Conservation (phyloP, 2,888 invertebrate genomes). For the Bellardia pandia region DNA sequence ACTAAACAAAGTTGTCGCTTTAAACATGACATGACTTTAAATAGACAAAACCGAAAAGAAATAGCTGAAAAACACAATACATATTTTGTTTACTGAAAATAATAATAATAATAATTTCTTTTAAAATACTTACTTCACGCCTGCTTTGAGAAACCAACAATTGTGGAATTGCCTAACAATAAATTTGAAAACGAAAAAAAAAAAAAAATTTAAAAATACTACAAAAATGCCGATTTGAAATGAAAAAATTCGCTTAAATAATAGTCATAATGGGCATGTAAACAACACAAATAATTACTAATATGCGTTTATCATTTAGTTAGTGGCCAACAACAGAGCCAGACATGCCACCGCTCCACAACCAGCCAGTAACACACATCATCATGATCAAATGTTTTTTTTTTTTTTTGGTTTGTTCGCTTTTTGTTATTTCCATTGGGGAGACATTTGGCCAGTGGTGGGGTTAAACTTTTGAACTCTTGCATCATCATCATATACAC, state of each 20-base stretch:
- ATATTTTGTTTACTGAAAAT: constrained; percentile 32
- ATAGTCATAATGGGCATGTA: constrained; percentile 62
- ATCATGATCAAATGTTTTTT: constrained; percentile 10
- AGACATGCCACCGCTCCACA: background rate
- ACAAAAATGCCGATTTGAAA: constrained; percentile 58
- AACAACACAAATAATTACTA: constrained; percentile 71
- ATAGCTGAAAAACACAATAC: constrained; percentile 27
- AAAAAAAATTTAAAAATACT: background rate
- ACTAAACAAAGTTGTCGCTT: constrained; percentile 48
- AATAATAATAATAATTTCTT: constrained; percentile 7
- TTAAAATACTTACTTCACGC: constrained; percentile 62
- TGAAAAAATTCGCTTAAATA: constrained; percentile 45
- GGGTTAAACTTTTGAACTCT: constrained; percentile 72
- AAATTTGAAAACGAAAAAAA: too few relatives aligned
- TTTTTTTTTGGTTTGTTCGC: background rate
- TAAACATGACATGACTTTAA: constrained; percentile 58
- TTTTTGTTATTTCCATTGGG: background rate
- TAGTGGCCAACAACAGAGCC: constrained; percentile 35
- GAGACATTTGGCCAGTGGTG: constrained; percentile 62
- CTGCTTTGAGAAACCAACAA: constrained; percentile 58
- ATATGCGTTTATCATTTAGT: constrained; percentile 67
- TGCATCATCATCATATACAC: constrained; percentile 54
- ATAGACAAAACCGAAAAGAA: constrained; percentile 53
- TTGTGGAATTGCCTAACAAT: constrained; percentile 39
- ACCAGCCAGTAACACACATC: background rate